Base-by-base conservation (phyloP, 92 coral and sea anemone species). In the Diadumene lineata region DNA sequence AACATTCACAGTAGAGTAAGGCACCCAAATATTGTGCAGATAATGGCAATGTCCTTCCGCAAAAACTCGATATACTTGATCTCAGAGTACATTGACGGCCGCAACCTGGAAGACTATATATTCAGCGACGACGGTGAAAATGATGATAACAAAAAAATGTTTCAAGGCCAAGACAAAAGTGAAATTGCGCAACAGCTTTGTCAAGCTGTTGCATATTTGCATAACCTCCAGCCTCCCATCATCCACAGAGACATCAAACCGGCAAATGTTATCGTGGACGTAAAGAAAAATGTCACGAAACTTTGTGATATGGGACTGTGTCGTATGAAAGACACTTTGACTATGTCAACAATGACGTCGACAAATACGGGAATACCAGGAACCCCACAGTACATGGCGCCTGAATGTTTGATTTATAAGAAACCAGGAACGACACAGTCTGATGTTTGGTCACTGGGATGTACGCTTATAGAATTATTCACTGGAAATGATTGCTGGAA, bases 11-110 rank as follows among this genome's bases (percentile, higher is more conserved):
- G 86, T 68, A 50, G 71, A 74, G 76, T 80, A 43, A 76, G 85
- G 38, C 89, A 86, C 53, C 96, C 82, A 0, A 90, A 90, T 69
- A 90, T 90, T 60, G 70, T 86, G 2, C 89, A 90, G 43, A 75
- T 86, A 19, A 90, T 86, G 96, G 86, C 83, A 26, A 44, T 90
- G 8, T 70, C 91, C 0, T 57, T 43, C 24, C 15, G 57, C 50
- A 88, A 85, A 56, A 89, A 85, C 34, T 65, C 89, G 18, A 38
- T 85, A 6, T 75, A 85, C 38, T 11, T 88, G 10, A 77, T 88
- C 29, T 80, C 82, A 8, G 85, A 88, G 56, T 63, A 75, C 26
- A 56, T 81, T 8, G 21, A 68, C 43, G 83, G 83, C 18, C 66
- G 50, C 50, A 81, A 83, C 58, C 58, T 53, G 24, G 58, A 53